Evolutionary conservation across 2,888 invertebrate species (phyloP).

Genomic region (Cordylochernes scorpioides): DNA sequence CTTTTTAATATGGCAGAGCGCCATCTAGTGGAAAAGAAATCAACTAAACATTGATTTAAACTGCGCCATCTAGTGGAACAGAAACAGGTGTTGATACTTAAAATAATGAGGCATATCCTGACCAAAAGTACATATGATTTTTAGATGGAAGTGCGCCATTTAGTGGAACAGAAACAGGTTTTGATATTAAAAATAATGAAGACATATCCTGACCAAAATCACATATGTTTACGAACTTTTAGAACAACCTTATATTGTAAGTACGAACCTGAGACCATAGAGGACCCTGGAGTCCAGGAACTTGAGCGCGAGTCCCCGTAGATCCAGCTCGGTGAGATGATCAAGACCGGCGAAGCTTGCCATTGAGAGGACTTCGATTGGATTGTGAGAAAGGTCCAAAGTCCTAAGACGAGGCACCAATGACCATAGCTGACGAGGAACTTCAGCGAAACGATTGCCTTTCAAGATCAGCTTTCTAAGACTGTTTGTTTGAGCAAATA

Average conservation of each 20-base stretch:
- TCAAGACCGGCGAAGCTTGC: conserved; percentile 31
- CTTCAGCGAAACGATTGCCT: conserved; percentile 42
- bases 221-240: no score
- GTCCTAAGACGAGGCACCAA: conserved; percentile 41
- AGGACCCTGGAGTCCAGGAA: conserved; percentile 13
- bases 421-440: conserved; percentile 46
- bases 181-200: no score
- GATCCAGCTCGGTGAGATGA: conserved; percentile 40
- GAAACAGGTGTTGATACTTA: no score
- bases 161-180: no score
- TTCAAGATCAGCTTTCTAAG: conserved; percentile 46
- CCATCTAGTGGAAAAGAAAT: no score
- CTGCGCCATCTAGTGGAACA: no score
- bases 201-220: no score
- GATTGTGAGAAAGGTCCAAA: conserved; percentile 54
- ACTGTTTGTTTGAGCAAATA: conserved; percentile 16
- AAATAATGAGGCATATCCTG: no score
- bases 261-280: conserved; percentile 13
- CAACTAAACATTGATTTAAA: no score
- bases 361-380: conserved; percentile 29
- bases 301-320: conserved; percentile 13
- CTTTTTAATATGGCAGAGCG: no score
- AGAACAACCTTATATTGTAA: neutral
- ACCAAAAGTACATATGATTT: no score
- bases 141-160: no score